These are phyloP conservation scores for Merluccius polli DNA, from an alignment of 2,797 vertebrate genomes.

Conservation along the genomic window DNA sequence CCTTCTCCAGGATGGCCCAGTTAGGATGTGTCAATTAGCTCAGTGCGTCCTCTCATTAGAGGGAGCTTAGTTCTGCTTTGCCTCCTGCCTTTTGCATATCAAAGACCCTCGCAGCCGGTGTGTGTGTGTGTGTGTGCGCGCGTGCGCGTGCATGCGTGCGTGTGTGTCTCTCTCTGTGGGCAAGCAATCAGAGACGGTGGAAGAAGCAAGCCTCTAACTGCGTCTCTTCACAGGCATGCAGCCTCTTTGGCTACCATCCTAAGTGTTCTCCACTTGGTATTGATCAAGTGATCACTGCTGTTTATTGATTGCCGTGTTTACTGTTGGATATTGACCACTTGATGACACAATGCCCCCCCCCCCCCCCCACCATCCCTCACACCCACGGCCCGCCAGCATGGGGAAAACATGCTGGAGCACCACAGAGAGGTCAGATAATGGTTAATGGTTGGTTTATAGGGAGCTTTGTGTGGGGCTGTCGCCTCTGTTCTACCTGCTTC, in stretches of 20 bases:
- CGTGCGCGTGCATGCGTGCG: not conserved
- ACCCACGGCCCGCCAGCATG: not conserved
- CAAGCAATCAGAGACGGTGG: too few species aligned
- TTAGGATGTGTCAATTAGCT: slow-evolving; percentile 45
- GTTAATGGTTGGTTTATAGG: too few species aligned
- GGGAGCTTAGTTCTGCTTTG: slow-evolving; percentile 22
- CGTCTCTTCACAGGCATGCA: too few species aligned
- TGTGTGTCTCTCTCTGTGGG: not conserved
- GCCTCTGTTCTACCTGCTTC: too few species aligned
- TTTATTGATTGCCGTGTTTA: not conserved
- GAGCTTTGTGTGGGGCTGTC: too few species aligned
- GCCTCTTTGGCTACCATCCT: not conserved
- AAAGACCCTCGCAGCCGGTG: slow-evolving; percentile 29
- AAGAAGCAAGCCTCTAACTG: too few species aligned
- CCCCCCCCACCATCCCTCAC: too few species aligned
- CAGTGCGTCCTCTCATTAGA: slow-evolving; percentile 17
- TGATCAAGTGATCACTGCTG: not conserved
- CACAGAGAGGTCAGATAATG: too few species aligned
- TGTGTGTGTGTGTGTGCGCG: slow-evolving; percentile 1
- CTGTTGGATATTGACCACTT: not conserved
- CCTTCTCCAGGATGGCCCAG: slow-evolving; percentile 8
- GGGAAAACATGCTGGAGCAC: not conserved
- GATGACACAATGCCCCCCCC: not conserved
- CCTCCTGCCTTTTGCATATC: slow-evolving; percentile 41
- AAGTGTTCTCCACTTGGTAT: not conserved